Base-by-base conservation (phyloP, 2,113 vertebrate genomes). In the Bagarius yarrelli region DNA sequence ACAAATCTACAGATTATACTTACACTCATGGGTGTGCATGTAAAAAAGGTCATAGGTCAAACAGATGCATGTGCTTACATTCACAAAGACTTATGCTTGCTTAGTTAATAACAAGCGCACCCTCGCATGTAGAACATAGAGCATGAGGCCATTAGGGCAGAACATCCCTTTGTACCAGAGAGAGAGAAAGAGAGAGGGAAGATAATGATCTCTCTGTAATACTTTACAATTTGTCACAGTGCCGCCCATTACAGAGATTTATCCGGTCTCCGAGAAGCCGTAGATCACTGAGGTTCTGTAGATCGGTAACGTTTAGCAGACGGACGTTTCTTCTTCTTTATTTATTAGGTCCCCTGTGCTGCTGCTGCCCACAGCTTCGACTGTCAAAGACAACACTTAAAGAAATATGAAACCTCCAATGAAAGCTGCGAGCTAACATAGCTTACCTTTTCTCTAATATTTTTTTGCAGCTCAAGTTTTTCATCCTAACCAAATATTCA, bases 351-450 rank as follows among this genome's bases (percentile, higher is more conserved):
- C 85, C 89, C 83, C 89, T 88, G 80, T 80, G 76, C 78, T 23
- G 86, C 78, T 23, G 86, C 86, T 88, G 91, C 91, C 90, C 91
- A 75, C 85, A 89, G 85, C 89, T 93, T 92, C 92, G 88, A 91
- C 67, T 90, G 84, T 72, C 75, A 63, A 88, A 63, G 82, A 87
- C 87, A 91, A 90, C 91, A 79, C 87, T 86, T 89, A 86, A 85
- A 89, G 88, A 87, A 92, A 91, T 91, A 87, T 60, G 16, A 74
- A 83, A 69, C 83, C 89, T 86, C 32, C 89, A 91, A 91, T 90
- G 88, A 88, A 87, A 89, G 80, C 78, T 90, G 91, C 90, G 87
- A 89, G 76, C 83, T n/a, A 85, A 64, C 83, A 88, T 19, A 55
- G 78, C 85, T 85, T 86, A 55, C 76, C 67, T 73, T 81, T 83